phyloP scores from a whole-genome alignment of 2,797 vertebrate species.

The Oryzias dopingdopingensis region DNA sequence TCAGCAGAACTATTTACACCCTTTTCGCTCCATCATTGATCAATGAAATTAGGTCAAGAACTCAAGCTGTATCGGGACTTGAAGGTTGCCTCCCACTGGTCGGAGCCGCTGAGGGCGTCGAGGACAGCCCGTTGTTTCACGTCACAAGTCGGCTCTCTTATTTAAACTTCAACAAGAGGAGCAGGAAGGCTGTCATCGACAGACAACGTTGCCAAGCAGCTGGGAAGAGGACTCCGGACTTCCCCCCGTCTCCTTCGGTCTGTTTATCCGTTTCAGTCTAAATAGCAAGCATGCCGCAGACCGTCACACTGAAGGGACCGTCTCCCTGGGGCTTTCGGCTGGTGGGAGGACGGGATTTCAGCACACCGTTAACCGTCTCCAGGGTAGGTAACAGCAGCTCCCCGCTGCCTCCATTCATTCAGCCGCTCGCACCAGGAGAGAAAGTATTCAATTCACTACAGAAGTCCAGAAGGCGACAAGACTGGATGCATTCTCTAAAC shows the following conservation, averaged over 20 bases:
- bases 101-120: slow-evolving; percentile 38
- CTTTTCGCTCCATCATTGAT: too few species aligned
- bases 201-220: slow-evolving; percentile 70
- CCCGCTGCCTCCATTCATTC: slow-evolving; percentile 31
- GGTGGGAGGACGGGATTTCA: slow-evolving; percentile 95
- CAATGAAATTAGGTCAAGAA: too few species aligned
- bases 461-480: too few species aligned
- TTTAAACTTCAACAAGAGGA: slow-evolving; percentile 63
- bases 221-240: slow-evolving; percentile 40
- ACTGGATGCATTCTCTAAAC: too few species aligned
- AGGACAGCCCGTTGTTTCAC: slow-evolving; percentile 47
- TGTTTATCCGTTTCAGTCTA: slow-evolving; percentile 6
- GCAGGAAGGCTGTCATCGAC: slow-evolving; percentile 52
- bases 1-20: too few species aligned
- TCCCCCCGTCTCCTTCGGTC: slow-evolving; percentile 5
- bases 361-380: slow-evolving; percentile 90
- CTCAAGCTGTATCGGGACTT: too few species aligned
- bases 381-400: slow-evolving; percentile 80
- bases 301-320: slow-evolving; percentile 87
- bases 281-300: slow-evolving; percentile 78
- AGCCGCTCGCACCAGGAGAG: neutral
- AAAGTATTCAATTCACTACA: too few species aligned
- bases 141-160: slow-evolving; percentile 69
- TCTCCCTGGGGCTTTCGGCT: slow-evolving; percentile 96
- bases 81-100: slow-evolving; percentile 27